phyloP scores from a whole-genome alignment of 2,888 invertebrate species.

The Drosophila anomelani region DNA sequence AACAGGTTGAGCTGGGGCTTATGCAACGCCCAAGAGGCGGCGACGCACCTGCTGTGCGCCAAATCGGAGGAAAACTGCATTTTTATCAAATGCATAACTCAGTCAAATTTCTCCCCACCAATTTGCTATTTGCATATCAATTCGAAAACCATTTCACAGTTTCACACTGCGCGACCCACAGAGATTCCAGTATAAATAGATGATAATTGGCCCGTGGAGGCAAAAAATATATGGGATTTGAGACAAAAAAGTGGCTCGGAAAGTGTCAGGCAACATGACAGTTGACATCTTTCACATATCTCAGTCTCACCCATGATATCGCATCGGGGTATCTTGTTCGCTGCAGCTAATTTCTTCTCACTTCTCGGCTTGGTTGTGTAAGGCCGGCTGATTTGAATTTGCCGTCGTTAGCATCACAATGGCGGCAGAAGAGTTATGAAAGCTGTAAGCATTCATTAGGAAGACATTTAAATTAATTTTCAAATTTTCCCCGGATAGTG shows the following conservation, averaged over 20 bases:
- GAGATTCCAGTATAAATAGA: slow-evolving; percentile 40
- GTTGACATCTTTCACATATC: slow-evolving; percentile 53
- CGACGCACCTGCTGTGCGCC: slow-evolving; percentile 34
- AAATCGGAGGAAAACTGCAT: slow-evolving; percentile 27
- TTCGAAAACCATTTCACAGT: slow-evolving; percentile 64
- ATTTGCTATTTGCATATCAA: slow-evolving; percentile 68
- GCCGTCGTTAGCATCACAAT: slow-evolving; percentile 67
- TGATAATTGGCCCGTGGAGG: slow-evolving; percentile 38
- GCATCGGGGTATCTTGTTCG: slow-evolving; percentile 21
- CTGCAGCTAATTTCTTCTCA: slow-evolving; percentile 70
- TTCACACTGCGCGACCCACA: slow-evolving; percentile 49
- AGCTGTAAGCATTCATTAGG: slow-evolving; percentile 69
- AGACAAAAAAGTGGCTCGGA: slow-evolving; percentile 27
- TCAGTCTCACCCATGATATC: slow-evolving; percentile 41
- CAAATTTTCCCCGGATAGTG: slow-evolving; percentile 43
- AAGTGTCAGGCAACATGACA: slow-evolving; percentile 57
- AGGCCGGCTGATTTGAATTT: slow-evolving; percentile 52
- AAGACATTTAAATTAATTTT: slow-evolving; percentile 80
- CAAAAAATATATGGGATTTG: neutral
- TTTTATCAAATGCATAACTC: slow-evolving; percentile 39
- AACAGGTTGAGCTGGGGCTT: slow-evolving; percentile 26
- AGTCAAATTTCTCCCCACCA: slow-evolving; percentile 42
- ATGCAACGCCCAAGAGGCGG: slow-evolving; percentile 12
- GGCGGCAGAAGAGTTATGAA: slow-evolving; percentile 54
- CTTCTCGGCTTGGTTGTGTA: slow-evolving; percentile 56